phyloP scores from a whole-genome alignment of 1,140 invertebrate genomes.

The Branchinecta lynchi region DNA sequence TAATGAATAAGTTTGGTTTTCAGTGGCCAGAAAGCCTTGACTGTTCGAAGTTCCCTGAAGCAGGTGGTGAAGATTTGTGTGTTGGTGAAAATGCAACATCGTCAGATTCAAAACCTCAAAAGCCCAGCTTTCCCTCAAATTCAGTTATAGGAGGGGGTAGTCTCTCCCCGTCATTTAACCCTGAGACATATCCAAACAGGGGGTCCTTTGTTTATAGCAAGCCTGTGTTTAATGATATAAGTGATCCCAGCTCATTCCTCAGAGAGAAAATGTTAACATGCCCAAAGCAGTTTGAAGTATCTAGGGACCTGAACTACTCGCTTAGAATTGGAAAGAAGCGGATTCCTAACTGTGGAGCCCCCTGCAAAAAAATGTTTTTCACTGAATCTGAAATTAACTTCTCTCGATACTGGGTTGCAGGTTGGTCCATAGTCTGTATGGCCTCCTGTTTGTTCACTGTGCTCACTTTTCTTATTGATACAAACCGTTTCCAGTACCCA shows the following conservation, averaged over 20 bases:
- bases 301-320: constrained; percentile 56
- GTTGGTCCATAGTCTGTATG: constrained; percentile 81
- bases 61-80: constrained; percentile 51
- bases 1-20: constrained; percentile 87
- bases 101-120: constrained; percentile 8
- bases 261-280: constrained; percentile 66
- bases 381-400: constrained; percentile 59
- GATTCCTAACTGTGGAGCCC: constrained; percentile 71
- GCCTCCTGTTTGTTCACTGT: constrained; percentile 84
- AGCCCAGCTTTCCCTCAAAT: background rate
- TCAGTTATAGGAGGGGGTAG: background rate
- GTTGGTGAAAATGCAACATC: constrained; percentile 63
- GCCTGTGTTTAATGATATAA: background rate
- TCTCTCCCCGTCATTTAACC: background rate
- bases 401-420: constrained; percentile 76
- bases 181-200: background rate
- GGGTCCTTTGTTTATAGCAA: background rate
- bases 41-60: constrained; percentile 74
- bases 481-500: constrained; percentile 82
- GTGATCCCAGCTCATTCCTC: background rate
- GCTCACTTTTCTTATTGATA: constrained; percentile 85
- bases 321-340: constrained; percentile 64
- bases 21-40: constrained; percentile 84
- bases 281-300: constrained; percentile 66
- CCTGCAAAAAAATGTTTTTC: constrained; percentile 88